Conservation (phyloP, 2,888 invertebrate genomes). For the Eristalinus aeneus region DNA sequence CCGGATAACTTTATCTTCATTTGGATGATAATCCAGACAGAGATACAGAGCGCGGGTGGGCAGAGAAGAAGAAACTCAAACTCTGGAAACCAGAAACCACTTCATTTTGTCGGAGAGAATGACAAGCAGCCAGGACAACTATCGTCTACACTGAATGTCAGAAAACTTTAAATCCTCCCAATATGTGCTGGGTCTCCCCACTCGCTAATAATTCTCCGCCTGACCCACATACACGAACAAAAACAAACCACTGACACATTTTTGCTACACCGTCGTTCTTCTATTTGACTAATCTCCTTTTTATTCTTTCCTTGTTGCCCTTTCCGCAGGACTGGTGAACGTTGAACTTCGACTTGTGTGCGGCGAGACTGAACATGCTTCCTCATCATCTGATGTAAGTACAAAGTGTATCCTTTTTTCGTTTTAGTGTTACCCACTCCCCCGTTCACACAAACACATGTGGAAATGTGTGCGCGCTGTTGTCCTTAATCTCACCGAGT, state of each 20-base stretch:
- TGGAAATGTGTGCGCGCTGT: not conserved
- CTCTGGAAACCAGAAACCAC: slow-evolving; percentile 2
- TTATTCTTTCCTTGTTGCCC: slow-evolving; percentile 9
- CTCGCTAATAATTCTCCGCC: slow-evolving; percentile 25
- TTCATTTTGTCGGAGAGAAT: slow-evolving; percentile 19
- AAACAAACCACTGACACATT: slow-evolving; percentile 28
- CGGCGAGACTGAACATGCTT: slow-evolving; percentile 53
- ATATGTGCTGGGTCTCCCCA: slow-evolving; percentile 22
- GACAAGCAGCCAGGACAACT: not conserved
- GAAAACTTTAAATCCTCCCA: slow-evolving; percentile 41
- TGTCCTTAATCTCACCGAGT: not conserved
- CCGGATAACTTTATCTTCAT: not conserved
- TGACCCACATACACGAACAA: slow-evolving; percentile 16
- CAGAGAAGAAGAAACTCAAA: not conserved
- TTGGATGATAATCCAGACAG: too few species aligned
- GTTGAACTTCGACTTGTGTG: slow-evolving; percentile 65
- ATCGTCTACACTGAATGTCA: slow-evolving; percentile 36
- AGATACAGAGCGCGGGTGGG: not conserved
- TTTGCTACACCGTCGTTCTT: slow-evolving; percentile 22
- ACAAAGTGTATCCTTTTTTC: slow-evolving; percentile 47
- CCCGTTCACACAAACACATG: not conserved
- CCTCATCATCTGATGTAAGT: slow-evolving; percentile 63
- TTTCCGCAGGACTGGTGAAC: slow-evolving; percentile 44
- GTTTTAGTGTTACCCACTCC: slow-evolving; percentile 38
- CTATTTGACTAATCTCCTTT: slow-evolving; percentile 37